A percentile compares a stretch with the other conserved stretches of the same genome.
These are phyloP conservation scores for Cotesia glomerata DNA, from an alignment of 1,140 invertebrate genomes.

Conservation along the genomic window DNA sequence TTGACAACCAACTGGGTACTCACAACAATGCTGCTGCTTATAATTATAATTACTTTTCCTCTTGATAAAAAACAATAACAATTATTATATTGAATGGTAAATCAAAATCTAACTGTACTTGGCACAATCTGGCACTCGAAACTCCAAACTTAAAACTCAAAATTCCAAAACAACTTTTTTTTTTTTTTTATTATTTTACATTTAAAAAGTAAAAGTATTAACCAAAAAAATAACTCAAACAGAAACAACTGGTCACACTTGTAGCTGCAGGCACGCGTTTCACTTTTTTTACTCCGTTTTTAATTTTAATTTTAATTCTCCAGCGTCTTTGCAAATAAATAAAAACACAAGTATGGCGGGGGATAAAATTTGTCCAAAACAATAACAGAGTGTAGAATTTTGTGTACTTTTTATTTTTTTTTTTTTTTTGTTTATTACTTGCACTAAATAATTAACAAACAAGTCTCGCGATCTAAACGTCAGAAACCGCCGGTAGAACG, in stretches of 20 bases:
- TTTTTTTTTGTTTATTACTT: no score
- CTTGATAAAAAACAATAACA: not conserved
- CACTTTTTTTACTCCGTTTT: not conserved
- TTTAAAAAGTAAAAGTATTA: not conserved
- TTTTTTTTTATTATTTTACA: not conserved
- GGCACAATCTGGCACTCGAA: no score
- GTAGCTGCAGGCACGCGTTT: not conserved
- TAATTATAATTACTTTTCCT: not conserved
- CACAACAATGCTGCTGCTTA: not conserved
- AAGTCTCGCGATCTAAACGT: no score
- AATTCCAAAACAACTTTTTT: not conserved
- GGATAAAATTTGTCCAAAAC: no score
- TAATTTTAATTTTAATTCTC: not conserved
- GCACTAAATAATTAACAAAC: no score
- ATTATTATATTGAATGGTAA: no score
- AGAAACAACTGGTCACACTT: slow-evolving; percentile 3
- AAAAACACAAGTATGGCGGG: not conserved
- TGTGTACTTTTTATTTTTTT: no score
- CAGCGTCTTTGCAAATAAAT: not conserved
- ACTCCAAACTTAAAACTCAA: no score
- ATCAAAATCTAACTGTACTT: no score
- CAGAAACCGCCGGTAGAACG: not conserved
- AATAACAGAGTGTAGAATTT: no score
- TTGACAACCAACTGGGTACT: not conserved
- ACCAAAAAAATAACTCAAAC: not conserved